phyloP scores from a whole-genome alignment of 2,797 vertebrate genomes.

The Furcifer pardalis region DNA sequence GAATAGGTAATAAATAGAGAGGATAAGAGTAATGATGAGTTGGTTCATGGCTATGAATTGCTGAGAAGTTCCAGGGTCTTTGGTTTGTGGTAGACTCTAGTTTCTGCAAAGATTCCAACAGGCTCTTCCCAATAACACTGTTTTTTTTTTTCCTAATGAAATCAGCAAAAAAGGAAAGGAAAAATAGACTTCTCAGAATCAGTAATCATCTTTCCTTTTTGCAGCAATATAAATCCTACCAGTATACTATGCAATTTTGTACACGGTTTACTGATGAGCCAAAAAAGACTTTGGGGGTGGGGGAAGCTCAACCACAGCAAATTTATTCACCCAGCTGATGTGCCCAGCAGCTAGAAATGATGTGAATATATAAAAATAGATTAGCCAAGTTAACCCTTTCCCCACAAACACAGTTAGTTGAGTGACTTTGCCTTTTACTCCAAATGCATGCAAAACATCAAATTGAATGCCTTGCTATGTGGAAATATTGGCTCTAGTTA shows the following conservation, averaged over 20 bases:
- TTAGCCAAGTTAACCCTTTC: slow-evolving; percentile 56
- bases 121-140: slow-evolving; percentile 35
- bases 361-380: slow-evolving; percentile 49
- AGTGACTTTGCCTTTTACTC: slow-evolving; percentile 36
- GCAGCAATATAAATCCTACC: slow-evolving; percentile 63
- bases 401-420: slow-evolving; percentile 32
- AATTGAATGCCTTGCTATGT: slow-evolving; percentile 18
- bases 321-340: slow-evolving; percentile 53
- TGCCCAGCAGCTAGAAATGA: slow-evolving; percentile 47
- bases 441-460: slow-evolving; percentile 10
- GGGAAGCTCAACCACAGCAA: slow-evolving; percentile 18
- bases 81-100: slow-evolving; percentile 21
- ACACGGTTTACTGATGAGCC: slow-evolving; percentile 52
- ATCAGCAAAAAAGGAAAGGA: slow-evolving; percentile 42
- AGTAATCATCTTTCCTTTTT: slow-evolving; percentile 59
- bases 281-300: slow-evolving; percentile 14
- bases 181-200: slow-evolving; percentile 48
- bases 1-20: slow-evolving; percentile 58
- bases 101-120: slow-evolving; percentile 33
- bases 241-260: slow-evolving; percentile 49
- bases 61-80: slow-evolving; percentile 34
- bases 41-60: slow-evolving; percentile 6
- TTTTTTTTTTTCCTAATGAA: slow-evolving; percentile 60
- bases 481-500: slow-evolving; percentile 31
- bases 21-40: slow-evolving; percentile 33